Evolutionary conservation across 2,888 invertebrate genomes (phyloP), one percentile per base, ranked within the genome.

Genomic region (Andrena dorsata): DNA sequence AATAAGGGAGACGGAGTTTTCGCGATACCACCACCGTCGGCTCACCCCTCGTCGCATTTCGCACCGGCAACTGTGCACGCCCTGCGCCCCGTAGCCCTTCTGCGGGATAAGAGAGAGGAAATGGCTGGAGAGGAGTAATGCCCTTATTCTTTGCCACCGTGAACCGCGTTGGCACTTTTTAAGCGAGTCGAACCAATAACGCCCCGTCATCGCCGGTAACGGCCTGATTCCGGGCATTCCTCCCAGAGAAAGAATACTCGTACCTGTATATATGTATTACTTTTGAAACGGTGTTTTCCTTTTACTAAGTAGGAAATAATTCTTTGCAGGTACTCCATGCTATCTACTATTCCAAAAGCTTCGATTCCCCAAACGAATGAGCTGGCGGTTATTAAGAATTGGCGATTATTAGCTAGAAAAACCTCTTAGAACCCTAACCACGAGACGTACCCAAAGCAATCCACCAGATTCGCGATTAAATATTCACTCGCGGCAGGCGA

Each of bases 141-240:
- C 82, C 88, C 84, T 88, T 87, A 88, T 86, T 89, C 89, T 79
- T 64, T 26, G 68, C 89, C 80, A 72, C 41, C 77, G 80, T 79
- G 85, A 88, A 85, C 81, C 86, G 74, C 82, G 78, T 86, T 82
- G 86, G 71, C 84, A 81, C 86, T 79, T 88, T 41, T 86, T 82
- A 79, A 88, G 86, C 79, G 76, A 73, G 60, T 80, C 89, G 63
- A 56, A 74, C 76, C 82, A 65, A 86, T 86, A 86, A 80, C 70
- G 84, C 82, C 58, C 66, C 80, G 87, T 88, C 89, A 89, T 89
- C 88, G 64, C 65, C 35, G 58, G 79, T 89, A 85, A 85, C 89
- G 72, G 80, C 74, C 76, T 73, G 61, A 76, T 64, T 61, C 30
- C 28, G 5, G 5, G 8, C 13, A 10, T 20, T 28, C 65, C 7